Conservation (phyloP, 2,888 invertebrate species). For the Drosophila vallismaia region DNA sequence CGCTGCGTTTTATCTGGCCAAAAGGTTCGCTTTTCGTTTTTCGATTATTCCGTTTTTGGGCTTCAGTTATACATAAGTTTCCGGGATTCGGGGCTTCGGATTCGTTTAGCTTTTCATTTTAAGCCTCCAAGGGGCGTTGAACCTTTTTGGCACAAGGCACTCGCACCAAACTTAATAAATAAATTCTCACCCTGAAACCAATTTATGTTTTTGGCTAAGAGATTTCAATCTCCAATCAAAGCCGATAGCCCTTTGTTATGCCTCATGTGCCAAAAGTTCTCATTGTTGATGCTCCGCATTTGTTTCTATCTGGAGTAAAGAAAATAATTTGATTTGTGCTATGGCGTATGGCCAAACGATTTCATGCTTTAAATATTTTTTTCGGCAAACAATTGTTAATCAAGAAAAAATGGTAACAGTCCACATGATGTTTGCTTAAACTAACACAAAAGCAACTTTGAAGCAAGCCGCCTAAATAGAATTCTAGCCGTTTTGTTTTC, state of each 20-base stretch:
- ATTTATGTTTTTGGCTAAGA: conserved; percentile 55
- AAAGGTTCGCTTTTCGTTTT: conserved; percentile 35
- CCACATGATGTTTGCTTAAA: conserved; percentile 52
- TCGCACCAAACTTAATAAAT: conserved; percentile 44
- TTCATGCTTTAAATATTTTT: conserved; percentile 66
- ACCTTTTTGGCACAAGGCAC: conserved; percentile 67
- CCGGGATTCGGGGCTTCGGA: conserved; percentile 17
- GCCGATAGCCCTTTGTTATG: conserved; percentile 35
- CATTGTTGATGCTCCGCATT: conserved; percentile 39
- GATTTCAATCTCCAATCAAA: conserved; percentile 71
- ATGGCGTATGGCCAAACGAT: conserved; percentile 54
- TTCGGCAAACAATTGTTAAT: conserved; percentile 68
- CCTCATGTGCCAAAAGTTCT: conserved; percentile 55
- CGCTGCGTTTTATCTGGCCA: conserved; percentile 66
- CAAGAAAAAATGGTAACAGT: conserved; percentile 58
- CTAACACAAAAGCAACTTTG: conserved; percentile 30
- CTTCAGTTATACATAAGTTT: conserved; percentile 11
- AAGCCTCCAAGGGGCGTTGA: conserved; percentile 56
- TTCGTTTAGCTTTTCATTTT: conserved; percentile 28
- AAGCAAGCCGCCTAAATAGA: conserved; percentile 36
- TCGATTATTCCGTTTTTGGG: conserved; percentile 7
- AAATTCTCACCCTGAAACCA: conserved; percentile 57
- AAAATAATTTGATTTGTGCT: conserved; percentile 50
- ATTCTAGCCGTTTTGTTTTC: conserved; percentile 19
- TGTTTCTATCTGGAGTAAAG: conserved; percentile 49